These are phyloP conservation scores for Meda fulgida DNA, from an alignment of 2,797 vertebrate genomes.

Conservation along the genomic window DNA sequence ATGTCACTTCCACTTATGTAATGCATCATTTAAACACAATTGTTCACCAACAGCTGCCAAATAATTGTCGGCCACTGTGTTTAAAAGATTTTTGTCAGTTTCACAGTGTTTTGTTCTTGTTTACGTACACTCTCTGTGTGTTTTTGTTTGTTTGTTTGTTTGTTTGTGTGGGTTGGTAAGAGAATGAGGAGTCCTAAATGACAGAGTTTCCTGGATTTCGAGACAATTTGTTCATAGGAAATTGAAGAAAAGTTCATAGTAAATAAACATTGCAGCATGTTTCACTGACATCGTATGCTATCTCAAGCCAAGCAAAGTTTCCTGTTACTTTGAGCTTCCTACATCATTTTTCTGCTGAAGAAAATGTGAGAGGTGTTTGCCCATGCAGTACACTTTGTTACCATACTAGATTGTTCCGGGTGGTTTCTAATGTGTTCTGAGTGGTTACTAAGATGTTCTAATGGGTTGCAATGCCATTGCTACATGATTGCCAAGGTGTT, in stretches of 20 bases:
- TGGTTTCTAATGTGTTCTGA: not conserved
- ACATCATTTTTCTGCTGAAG: not conserved
- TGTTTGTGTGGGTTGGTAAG: slow-evolving; percentile 6
- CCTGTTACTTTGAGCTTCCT: not conserved
- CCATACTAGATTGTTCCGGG: not conserved
- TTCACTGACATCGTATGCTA: not conserved
- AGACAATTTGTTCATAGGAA: slow-evolving; percentile 36
- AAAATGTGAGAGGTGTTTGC: not conserved
- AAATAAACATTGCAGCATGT: slow-evolving; percentile 15
- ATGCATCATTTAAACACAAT: not conserved
- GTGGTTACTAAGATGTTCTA: not conserved
- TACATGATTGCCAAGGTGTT: not conserved
- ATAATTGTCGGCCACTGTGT: not conserved
- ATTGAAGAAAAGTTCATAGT: slow-evolving; percentile 15
- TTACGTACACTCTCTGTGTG: not conserved
- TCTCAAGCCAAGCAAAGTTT: not conserved
- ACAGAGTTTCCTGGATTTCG: slow-evolving; percentile 47
- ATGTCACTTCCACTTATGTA: slow-evolving; percentile 1
- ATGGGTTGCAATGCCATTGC: no score
- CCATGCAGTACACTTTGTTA: not conserved
- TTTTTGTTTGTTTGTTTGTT: slow-evolving; percentile 43
- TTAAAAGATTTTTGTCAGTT: not conserved
- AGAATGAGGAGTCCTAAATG: slow-evolving; percentile 39
- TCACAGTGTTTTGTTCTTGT: not conserved
- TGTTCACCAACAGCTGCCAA: not conserved